phyloP scores from a whole-genome alignment of 1,140 invertebrate species.

The Drosophila yakuba region DNA sequence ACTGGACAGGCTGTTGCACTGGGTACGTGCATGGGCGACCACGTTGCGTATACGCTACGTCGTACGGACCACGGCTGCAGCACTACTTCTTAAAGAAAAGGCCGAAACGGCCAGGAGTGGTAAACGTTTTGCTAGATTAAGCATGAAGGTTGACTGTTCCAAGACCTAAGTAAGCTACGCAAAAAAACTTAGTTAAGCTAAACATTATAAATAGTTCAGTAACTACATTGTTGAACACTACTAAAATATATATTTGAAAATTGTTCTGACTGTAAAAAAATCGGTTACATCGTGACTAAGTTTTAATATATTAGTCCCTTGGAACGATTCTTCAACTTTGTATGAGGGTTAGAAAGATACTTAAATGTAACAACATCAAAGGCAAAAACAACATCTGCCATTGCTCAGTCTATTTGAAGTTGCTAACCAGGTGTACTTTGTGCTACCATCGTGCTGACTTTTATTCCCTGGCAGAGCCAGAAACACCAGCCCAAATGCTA shows the following conservation, averaged over 20 bases:
- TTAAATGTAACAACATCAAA: not conserved
- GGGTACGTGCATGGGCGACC: constrained; percentile 14
- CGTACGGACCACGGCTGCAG: not conserved
- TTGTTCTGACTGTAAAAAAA: no score
- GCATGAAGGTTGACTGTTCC: no score
- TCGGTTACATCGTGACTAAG: no score
- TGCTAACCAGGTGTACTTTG: not conserved
- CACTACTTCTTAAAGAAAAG: not conserved
- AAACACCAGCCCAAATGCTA: constrained; percentile 20
- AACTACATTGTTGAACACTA: no score
- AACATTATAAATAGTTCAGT: no score
- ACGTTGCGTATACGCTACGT: constrained; percentile 24
- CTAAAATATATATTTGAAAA: no score
- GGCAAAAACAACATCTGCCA: not conserved
- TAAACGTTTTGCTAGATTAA: no score
- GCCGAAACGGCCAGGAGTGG: not conserved
- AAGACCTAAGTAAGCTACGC: no score
- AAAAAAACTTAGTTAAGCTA: no score
- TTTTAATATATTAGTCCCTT: no score
- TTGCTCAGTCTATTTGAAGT: not conserved
- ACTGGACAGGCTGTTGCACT: not conserved
- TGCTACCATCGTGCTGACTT: not conserved
- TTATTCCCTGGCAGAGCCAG: not conserved
- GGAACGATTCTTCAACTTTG: no score
- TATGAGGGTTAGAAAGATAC: no score